Base-by-base conservation (phyloP, 2,888 invertebrate species). In the Synanthedon andrenaeformis region DNA sequence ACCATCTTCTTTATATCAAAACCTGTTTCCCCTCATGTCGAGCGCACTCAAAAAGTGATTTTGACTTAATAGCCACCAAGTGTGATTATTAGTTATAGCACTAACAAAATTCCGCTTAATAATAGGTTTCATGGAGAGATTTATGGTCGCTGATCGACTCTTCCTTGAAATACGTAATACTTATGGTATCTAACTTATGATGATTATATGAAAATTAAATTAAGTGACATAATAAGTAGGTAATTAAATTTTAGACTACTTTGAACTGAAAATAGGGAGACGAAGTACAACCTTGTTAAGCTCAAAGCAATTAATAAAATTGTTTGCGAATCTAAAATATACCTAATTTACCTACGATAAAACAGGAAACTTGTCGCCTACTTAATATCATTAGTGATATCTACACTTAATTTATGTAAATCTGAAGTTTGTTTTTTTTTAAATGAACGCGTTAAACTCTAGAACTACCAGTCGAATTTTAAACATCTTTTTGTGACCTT, bases 11-110 rank as follows among this genome's bases (percentile, higher is more conserved):
- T 70, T 64, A 74, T 72, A 72, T 70, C 69, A 66, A 72, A 82
- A 82, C 84, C 81, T 67, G 84, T 84, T 84, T 66, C 72, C 72
- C 72, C 67, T 70, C 70, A 72, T 75, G 75, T 75, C 73, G 74
- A 76, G 65, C 74, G 69, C 67, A 73, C 68, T 76, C 72, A 79
- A 71, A 79, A 80, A 78, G 72, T 74, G 72, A 77, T 79, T 74
- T 76, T 73, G 73, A 72, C 73, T 79, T 79, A 80, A 81, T 80
- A 79, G 79, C 76, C 69, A 70, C 72, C 71, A 74, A 78, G 79
- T 79, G 79, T 78, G 76, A 82, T 82, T 82, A 80, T 80, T 76
- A 75, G 73, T 77, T 62, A 75, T 70, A 70, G 73, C 66, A 64
- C 64, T 64, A 62, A 66, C 70, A 64, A 72, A 72, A 70, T 65